A percentile compares a stretch with the other conserved stretches of the same genome.
Conservation (phyloP, 2,113 vertebrate genomes). For the Anseranas semipalmata region DNA sequence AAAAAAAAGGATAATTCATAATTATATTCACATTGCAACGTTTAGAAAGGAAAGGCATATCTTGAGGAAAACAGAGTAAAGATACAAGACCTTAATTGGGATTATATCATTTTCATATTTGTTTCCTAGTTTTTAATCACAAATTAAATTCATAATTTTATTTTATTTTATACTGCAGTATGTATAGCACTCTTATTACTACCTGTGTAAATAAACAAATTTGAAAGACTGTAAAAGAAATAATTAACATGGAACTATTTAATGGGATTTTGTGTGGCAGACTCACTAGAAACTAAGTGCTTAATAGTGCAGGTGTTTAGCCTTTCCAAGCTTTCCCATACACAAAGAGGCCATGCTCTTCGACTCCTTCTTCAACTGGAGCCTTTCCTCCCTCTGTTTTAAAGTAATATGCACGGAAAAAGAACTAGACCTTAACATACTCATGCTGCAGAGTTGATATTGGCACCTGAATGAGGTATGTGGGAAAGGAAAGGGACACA, state of each 20-base stretch:
- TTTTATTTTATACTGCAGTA: background rate
- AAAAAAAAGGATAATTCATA: background rate
- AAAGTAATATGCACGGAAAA: background rate
- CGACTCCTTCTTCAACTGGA: background rate
- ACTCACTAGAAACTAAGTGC: background rate
- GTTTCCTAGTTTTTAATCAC: background rate
- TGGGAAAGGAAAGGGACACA: background rate
- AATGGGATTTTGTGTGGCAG: background rate
- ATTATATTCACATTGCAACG: background rate
- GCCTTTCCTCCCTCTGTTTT: background rate
- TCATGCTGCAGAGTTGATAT: background rate
- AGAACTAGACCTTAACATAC: background rate
- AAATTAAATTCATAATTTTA: background rate
- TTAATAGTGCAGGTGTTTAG: rapidly evolving
- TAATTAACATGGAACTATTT: background rate
- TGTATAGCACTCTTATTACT: background rate
- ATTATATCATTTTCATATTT: background rate
- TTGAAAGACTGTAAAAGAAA: background rate
- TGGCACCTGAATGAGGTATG: background rate
- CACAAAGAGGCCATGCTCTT: background rate
- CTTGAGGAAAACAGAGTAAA: background rate
- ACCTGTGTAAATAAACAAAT: rapidly evolving
- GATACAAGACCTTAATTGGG: background rate
- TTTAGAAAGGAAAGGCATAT: background rate
- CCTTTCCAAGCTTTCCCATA: background rate